Percentiles rank a stretch among this genome's conserved stretches.
These are phyloP conservation scores for Phaethornis superciliosus DNA, from an alignment of 2,113 vertebrate species.

Conservation along the genomic window DNA sequence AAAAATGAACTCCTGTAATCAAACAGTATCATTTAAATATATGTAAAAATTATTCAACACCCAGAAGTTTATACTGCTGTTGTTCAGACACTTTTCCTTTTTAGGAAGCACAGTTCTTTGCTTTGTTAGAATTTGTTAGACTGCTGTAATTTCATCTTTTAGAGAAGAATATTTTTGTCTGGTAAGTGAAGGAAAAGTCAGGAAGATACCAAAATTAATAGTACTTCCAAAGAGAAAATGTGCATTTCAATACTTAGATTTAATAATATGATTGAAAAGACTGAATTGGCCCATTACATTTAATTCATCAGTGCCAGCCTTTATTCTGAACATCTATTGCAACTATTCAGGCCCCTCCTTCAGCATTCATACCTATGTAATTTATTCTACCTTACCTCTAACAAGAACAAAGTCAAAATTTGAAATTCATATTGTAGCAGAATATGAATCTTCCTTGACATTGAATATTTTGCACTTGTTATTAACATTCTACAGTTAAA, in stretches of 20 bases:
- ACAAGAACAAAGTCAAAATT: conserved; percentile 7
- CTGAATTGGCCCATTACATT: conserved; percentile 50
- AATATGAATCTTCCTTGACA: neutral
- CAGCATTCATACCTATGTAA: neutral
- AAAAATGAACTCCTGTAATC: neutral
- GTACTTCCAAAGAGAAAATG: conserved; percentile 29
- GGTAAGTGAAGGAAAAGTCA: neutral
- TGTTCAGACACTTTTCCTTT: neutral
- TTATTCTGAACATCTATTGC: conserved; percentile 32
- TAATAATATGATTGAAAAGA: conserved; percentile 57
- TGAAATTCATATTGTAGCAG: neutral
- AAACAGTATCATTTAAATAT: neutral
- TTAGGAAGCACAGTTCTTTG: neutral
- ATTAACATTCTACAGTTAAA: neutral
- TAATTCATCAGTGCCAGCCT: conserved; percentile 43
- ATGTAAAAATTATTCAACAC: neutral
- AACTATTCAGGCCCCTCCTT: neutral
- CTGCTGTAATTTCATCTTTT: conserved; percentile 24
- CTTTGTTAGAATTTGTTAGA: neutral
- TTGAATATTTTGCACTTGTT: neutral
- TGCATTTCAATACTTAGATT: conserved; percentile 61
- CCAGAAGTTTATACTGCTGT: neutral
- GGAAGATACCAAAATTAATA: conserved; percentile 38
- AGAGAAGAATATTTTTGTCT: neutral
- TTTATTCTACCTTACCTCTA: neutral